These are phyloP conservation scores for Baronia brevicornis DNA, from an alignment of 2,888 invertebrate species.

Conservation along the genomic window DNA sequence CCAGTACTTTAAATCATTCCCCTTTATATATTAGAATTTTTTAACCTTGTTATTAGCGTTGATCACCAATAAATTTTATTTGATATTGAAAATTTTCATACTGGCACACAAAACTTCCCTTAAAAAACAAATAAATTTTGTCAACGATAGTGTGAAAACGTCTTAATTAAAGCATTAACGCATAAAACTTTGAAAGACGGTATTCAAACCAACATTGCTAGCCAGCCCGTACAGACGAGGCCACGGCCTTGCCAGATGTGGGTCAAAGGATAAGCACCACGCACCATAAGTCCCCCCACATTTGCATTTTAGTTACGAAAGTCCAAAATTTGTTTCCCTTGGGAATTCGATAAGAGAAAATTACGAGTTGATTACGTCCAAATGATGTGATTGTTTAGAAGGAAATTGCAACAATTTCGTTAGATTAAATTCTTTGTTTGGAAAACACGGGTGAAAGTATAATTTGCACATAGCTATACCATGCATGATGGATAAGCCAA, in stretches of 20 bases:
- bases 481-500: too few relatives aligned
- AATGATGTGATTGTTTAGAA: slow-evolving; percentile 23
- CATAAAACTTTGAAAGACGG: slow-evolving; percentile 12
- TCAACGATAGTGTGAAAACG: slow-evolving; percentile 7
- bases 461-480: too few relatives aligned
- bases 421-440: slow-evolving; percentile 21
- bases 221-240: slow-evolving; percentile 33
- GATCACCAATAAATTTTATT: too few relatives aligned
- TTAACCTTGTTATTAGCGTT: too few relatives aligned
- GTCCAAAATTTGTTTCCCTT: slow-evolving; percentile 35
- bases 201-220: slow-evolving; percentile 19
- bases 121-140: slow-evolving; percentile 4
- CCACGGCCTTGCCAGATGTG: slow-evolving; percentile 67
- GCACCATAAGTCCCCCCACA: slow-evolving; percentile 37
- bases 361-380: slow-evolving; percentile 39
- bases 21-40: too few relatives aligned
- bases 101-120: too few relatives aligned
- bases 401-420: slow-evolving; percentile 39
- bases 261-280: slow-evolving; percentile 62
- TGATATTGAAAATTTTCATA: too few relatives aligned
- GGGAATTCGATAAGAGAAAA: slow-evolving; percentile 41
- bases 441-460: too few relatives aligned
- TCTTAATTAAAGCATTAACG: slow-evolving; percentile 9
- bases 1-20: too few relatives aligned
- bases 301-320: slow-evolving; percentile 69